phyloP scores from a whole-genome alignment of 2,888 invertebrate genomes.

The Caenorhabditis auriculariae region DNA sequence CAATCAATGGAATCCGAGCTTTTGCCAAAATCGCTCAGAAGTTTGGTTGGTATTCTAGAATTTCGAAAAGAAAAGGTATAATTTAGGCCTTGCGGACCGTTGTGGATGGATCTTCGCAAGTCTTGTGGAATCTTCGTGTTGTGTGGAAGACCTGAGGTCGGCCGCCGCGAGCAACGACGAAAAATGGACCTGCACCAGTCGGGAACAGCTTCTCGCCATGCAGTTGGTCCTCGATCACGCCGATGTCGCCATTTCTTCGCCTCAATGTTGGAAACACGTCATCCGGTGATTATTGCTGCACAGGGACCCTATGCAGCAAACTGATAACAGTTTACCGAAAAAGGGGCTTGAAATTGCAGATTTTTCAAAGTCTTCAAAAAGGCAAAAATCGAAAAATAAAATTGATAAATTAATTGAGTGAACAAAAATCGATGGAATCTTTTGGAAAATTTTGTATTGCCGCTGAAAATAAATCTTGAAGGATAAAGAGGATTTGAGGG shows the following conservation, averaged over 20 bases:
- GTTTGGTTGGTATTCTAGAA: constrained; percentile 24
- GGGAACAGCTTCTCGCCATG: constrained; percentile 84
- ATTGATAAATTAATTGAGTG: no score
- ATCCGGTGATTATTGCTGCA: constrained; percentile 71
- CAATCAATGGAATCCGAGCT: constrained; percentile 38
- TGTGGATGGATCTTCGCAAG: constrained; percentile 86
- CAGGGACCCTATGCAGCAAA: no score
- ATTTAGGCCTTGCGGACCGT: constrained; percentile 62
- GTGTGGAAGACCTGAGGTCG: constrained; percentile 70
- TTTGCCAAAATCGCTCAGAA: constrained; percentile 40
- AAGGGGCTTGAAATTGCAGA: no score
- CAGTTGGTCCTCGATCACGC: constrained; percentile 86
- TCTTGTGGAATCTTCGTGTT: constrained; percentile 85
- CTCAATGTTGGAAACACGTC: constrained; percentile 93
- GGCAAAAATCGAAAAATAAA: no score
- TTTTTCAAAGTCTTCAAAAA: no score
- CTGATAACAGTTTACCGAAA: no score
- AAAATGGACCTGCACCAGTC: constrained; percentile 10
- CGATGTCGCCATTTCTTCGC: constrained; percentile 86
- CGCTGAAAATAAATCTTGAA: no score
- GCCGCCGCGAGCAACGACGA: constrained; percentile 44
- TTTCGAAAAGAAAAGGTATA: no score
- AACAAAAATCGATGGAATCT: no score
- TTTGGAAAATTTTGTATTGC: no score
- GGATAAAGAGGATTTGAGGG: no score